Conservation (phyloP, 2,113 vertebrate species). For the Perca fluviatilis region DNA sequence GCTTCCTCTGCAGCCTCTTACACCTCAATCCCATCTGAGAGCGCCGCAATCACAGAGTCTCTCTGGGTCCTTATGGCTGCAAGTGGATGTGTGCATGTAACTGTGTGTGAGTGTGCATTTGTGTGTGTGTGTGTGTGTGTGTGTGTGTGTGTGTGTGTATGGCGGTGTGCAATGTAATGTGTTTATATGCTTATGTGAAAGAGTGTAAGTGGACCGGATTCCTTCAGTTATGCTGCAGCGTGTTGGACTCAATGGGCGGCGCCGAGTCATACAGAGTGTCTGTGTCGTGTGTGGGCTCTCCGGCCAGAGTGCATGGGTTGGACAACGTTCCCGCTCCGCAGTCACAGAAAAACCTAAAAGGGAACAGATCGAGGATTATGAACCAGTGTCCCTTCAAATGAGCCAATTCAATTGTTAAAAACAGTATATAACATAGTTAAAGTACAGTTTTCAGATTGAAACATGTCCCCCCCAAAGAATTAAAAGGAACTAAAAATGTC, state of each 20-base stretch:
- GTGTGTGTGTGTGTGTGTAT: slow-evolving; percentile 39
- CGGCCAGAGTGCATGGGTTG: slow-evolving; percentile 98
- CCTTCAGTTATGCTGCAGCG: slow-evolving; percentile 99
- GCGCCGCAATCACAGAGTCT: slow-evolving; percentile 74
- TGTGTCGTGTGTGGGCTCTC: slow-evolving; percentile 99
- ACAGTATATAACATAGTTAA: too few relatives aligned
- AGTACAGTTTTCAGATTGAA: too few relatives aligned
- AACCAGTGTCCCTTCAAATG: not conserved
- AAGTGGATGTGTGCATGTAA: slow-evolving; percentile 60
- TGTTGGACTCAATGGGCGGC: slow-evolving; percentile 99
- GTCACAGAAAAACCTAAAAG: slow-evolving; percentile 98
- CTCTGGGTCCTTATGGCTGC: slow-evolving; percentile 74
- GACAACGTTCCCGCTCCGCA: slow-evolving; percentile 99
- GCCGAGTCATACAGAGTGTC: slow-evolving; percentile 99
- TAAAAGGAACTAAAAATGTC: slow-evolving; percentile 1
- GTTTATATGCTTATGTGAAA: slow-evolving; percentile 63
- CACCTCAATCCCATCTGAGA: slow-evolving; percentile 58
- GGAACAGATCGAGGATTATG: not conserved
- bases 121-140: slow-evolving; percentile 33
- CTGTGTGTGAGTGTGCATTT: slow-evolving; percentile 30
- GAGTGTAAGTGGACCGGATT: slow-evolving; percentile 53
- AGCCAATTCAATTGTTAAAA: not conserved
- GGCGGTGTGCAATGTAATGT: slow-evolving; percentile 65
- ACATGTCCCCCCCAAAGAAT: not conserved
- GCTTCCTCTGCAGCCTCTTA: slow-evolving; percentile 69